These are phyloP conservation scores for Knipowitschia caucasica DNA, from an alignment of 2,797 vertebrate species.

Conservation along the genomic window DNA sequence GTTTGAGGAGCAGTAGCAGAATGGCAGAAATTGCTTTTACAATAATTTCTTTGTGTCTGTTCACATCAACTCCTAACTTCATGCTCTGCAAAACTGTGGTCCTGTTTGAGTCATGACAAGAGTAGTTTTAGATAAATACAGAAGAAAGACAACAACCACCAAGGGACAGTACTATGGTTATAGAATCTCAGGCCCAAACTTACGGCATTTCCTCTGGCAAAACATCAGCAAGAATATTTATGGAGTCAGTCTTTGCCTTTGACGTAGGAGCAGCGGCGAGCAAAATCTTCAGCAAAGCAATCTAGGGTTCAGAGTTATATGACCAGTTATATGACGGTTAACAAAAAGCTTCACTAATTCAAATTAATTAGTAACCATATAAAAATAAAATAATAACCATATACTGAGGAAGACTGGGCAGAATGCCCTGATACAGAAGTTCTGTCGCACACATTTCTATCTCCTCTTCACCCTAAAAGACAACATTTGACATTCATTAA, in stretches of 20 bases:
- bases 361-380: too few relatives aligned
- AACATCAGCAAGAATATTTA: slow-evolving; percentile 96
- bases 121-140: neutral
- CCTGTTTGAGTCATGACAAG: slow-evolving; percentile 59
- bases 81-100: slow-evolving; percentile 97
- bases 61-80: slow-evolving; percentile 98
- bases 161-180: neutral
- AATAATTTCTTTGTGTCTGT: slow-evolving; percentile 97
- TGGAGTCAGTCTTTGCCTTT: slow-evolving; percentile 98
- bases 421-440: slow-evolving; percentile 94
- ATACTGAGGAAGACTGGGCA: slow-evolving; percentile 95
- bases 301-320: slow-evolving; percentile 69
- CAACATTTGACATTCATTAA: too few relatives aligned
- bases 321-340: neutral
- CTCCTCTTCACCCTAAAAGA: slow-evolving; percentile 88
- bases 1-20: slow-evolving; percentile 92
- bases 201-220: slow-evolving; percentile 99
- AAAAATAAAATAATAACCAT: slow-evolving; percentile 81
- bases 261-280: slow-evolving; percentile 96
- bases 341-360: neutral
- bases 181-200: slow-evolving; percentile 57
- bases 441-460: slow-evolving; percentile 89
- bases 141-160: neutral
- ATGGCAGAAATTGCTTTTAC: slow-evolving; percentile 97
- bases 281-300: slow-evolving; percentile 94